Percentiles rank a stretch among this genome's conserved stretches.
phyloP scores from a whole-genome alignment of 1,140 invertebrate species.

The Pogonognathellus flavescens region DNA sequence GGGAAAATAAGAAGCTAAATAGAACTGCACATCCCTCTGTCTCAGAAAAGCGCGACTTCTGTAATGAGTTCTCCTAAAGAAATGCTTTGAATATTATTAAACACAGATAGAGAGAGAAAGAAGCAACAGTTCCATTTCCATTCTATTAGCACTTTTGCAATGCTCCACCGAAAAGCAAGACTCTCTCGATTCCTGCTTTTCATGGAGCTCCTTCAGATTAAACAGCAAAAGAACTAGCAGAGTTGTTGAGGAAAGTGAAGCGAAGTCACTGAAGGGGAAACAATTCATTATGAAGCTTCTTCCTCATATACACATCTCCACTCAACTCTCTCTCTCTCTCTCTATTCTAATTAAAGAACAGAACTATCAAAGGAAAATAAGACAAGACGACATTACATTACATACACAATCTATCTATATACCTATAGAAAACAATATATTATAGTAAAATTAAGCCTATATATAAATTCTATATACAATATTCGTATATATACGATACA shows the following conservation, averaged over 20 bases:
- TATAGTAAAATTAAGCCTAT: too few relatives aligned
- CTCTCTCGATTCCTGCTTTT: neutral
- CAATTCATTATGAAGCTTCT: constrained; percentile 4
- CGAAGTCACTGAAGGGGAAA: constrained; percentile 24
- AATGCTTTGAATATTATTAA: constrained; percentile 36
- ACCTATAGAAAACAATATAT: too few relatives aligned
- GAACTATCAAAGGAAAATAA: constrained; percentile 29
- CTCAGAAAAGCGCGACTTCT: neutral
- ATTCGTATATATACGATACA: too few relatives aligned
- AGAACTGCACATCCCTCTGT: too few relatives aligned
- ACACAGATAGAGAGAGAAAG: neutral
- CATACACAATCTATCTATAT: neutral
- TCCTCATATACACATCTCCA: neutral
- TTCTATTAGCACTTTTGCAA: neutral
- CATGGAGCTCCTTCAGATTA: neutral
- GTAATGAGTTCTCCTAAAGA: constrained; percentile 35
- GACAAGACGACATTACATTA: neutral
- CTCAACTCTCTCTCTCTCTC: neutral
- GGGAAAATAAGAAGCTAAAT: too few relatives aligned
- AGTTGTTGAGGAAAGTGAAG: constrained; percentile 5
- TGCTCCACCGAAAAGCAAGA: neutral
- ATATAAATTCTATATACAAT: too few relatives aligned
- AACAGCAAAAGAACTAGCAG: neutral
- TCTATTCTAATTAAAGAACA: constrained; percentile 8
- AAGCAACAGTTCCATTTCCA: constrained; percentile 29